These are phyloP conservation scores for Hipposideros larvatus DNA, from an alignment of 2,797 vertebrate species.

Conservation along the genomic window DNA sequence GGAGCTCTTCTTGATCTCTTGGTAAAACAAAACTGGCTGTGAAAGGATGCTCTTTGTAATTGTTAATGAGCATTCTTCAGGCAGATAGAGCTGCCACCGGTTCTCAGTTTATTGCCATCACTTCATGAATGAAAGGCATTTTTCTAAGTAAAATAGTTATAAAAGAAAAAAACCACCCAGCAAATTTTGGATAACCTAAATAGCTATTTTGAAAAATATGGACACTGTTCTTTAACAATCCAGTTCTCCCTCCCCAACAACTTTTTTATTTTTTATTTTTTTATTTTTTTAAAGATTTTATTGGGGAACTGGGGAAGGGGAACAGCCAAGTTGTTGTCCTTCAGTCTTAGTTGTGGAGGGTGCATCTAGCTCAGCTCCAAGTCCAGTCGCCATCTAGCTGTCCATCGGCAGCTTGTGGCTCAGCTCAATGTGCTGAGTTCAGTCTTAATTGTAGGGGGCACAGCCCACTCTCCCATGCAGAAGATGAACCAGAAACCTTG, in stretches of 20 bases:
- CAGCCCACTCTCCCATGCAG: too few relatives aligned
- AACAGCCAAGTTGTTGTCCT: too few relatives aligned
- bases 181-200: not conserved
- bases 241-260: not conserved
- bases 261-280: not conserved
- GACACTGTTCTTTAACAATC: not conserved
- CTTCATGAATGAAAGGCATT: not conserved
- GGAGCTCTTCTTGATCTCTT: slow-evolving; percentile 20
- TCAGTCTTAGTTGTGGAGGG: too few relatives aligned
- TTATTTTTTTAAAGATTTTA: too few relatives aligned
- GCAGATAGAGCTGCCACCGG: not conserved
- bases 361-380: too few relatives aligned
- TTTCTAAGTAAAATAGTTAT: slow-evolving; percentile 39
- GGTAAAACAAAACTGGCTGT: not conserved
- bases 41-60: not conserved
- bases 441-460: too few relatives aligned
- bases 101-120: slow-evolving; percentile 14
- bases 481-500: too few relatives aligned
- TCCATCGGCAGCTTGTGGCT: too few relatives aligned
- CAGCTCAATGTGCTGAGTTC: too few relatives aligned
- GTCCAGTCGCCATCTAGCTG: too few relatives aligned
- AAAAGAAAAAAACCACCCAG: not conserved
- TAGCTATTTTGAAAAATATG: not conserved
- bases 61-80: not conserved
- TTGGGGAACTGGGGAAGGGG: too few relatives aligned